Base-by-base conservation (phyloP, 2,888 invertebrate species). In the Lithodes maja region DNA sequence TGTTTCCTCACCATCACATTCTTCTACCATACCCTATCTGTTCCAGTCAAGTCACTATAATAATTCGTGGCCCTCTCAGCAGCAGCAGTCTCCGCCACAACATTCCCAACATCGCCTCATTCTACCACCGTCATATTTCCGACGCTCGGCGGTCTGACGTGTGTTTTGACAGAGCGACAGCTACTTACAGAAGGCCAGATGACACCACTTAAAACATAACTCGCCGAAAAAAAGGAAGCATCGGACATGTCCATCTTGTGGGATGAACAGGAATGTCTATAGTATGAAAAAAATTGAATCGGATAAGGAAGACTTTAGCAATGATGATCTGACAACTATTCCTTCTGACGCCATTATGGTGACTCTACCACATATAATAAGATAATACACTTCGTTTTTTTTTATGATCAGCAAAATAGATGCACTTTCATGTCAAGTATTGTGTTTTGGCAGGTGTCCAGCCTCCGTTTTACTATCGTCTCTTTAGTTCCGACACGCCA, bases 121-220 rank as follows among this genome's bases (percentile, higher is more conserved):
- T 33, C 33, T 33, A 49, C 79, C 84, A 17, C 88, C 84, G 88
- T 88, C 88, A 88, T 88, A 71, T 88, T 79, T 80, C 80, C 84
- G 55, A 33, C 17, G 84, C 74, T 61, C 80, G 69, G 49, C 49
- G 53, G 55, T 54, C 55, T 88, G 88, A 88, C 88, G 79, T 84
- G 87, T 87, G 88, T 88, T 88, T 88, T 88, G 88, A 88, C 88
- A 88, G 88, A 84, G 55, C 83, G 84, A 88, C 84, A 88, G 84
- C 80, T 88, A 88, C 88, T 88, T 88, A 88, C 88, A 84, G 84
- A 79, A 75, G 80, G 61, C 80, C 84, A 74, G 88, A 88, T 84
- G 88, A 88, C 88, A 88, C 80, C 69, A 55, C 88, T 88, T 84
- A 88, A 88, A 88, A 88, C 88, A 88, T 74, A 79, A 55, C 12